These are phyloP conservation scores for Pelodytes ibericus DNA, from an alignment of 2,797 vertebrate genomes.

Conservation along the genomic window DNA sequence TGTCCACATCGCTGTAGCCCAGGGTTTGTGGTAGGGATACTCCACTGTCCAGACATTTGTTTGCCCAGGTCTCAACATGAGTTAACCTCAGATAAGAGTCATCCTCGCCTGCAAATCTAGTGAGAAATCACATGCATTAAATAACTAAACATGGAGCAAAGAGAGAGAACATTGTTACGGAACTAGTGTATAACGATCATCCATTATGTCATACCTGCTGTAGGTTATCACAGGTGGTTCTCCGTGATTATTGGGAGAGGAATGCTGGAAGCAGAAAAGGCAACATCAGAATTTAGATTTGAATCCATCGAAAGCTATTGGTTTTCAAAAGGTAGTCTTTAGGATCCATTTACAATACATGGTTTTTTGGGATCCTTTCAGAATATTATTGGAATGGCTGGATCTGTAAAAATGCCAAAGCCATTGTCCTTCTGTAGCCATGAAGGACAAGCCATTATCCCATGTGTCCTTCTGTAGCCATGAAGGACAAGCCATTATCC, in stretches of 20 bases:
- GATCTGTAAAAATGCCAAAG: too few species aligned
- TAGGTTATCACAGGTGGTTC: constrained; percentile 59
- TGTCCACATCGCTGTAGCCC: constrained; percentile 56
- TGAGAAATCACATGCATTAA: not conserved
- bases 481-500: too few species aligned
- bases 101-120: constrained; percentile 59
- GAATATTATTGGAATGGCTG: too few species aligned
- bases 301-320: too few species aligned
- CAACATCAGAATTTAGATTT: not conserved
- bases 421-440: too few species aligned
- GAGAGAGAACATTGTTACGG: not conserved
- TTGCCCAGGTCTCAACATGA: constrained; percentile 70
- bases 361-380: too few species aligned
- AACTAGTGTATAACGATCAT: not conserved
- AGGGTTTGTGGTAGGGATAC: constrained; percentile 64
- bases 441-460: too few species aligned
- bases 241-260: constrained; percentile 67
- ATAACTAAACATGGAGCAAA: not conserved
- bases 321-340: too few species aligned
- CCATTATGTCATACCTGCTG: constrained; percentile 60
- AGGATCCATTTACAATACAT: too few species aligned
- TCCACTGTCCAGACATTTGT: constrained; percentile 76
- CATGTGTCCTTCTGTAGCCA: too few species aligned
- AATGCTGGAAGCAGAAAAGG: constrained; percentile 56
- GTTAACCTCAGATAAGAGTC: constrained; percentile 56